A percentile compares a stretch with the other conserved stretches of the same genome.
Conservation (phyloP, 2,888 invertebrate species). For the Cataglyphis cursor region DNA sequence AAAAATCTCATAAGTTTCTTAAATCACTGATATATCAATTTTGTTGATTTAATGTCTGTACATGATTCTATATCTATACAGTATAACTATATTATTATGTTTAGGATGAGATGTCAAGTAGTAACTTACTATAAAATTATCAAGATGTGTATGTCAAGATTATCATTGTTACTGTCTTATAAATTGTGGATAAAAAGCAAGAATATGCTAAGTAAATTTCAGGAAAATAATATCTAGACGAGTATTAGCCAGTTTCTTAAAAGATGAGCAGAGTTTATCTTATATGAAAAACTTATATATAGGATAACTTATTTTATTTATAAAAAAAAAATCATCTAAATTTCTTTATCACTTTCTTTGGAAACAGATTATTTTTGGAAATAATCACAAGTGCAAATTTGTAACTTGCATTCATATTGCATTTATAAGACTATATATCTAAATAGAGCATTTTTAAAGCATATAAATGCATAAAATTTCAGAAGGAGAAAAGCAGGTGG, state of each 20-base stretch:
- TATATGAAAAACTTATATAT: not conserved
- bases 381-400: not conserved
- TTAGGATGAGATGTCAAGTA: slow-evolving; percentile 21
- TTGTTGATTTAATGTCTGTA: not conserved
- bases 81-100: slow-evolving; percentile 4
- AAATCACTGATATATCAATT: not conserved
- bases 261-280: not conserved
- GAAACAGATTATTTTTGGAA: not conserved
- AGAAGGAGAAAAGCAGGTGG: slow-evolving; percentile 52
- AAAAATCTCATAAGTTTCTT: not conserved
- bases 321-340: not conserved
- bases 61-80: not conserved
- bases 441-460: not conserved
- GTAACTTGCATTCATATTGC: not conserved
- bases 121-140: not conserved
- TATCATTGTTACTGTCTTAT: not conserved
- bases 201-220: not conserved
- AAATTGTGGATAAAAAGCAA: not conserved
- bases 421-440: not conserved
- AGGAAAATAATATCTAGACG: not conserved
- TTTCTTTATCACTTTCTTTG: not conserved
- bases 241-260: not conserved
- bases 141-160: not conserved
- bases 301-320: not conserved
- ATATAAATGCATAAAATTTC: slow-evolving; percentile 45